phyloP scores from a whole-genome alignment of 2,888 invertebrate species.

The Hartigia nigra region DNA sequence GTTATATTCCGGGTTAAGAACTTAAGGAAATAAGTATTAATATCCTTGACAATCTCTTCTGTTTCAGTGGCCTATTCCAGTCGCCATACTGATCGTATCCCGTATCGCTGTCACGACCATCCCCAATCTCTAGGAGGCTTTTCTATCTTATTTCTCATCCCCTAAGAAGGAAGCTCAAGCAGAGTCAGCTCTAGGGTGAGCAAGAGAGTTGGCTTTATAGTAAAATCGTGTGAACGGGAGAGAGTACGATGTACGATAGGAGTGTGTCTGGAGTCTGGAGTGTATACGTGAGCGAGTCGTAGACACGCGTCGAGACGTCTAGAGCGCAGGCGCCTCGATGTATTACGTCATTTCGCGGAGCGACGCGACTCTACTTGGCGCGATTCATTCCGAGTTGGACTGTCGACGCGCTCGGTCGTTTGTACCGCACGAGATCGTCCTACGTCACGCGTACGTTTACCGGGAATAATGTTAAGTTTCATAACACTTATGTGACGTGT shows the following conservation, averaged over 20 bases:
- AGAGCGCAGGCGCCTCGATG: slow-evolving; percentile 31
- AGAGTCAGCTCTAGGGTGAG: background rate
- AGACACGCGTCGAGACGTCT: slow-evolving; percentile 31
- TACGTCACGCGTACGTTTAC: background rate
- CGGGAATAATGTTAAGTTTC: background rate
- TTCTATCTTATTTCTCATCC: background rate
- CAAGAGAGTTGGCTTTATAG: background rate
- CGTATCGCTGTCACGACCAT: slow-evolving; percentile 7
- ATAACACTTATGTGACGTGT: background rate
- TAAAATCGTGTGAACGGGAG: background rate
- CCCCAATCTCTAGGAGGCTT: slow-evolving; percentile 3
- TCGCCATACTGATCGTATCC: background rate
- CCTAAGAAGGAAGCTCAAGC: background rate
- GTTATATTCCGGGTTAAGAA: background rate
- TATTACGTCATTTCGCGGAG: slow-evolving; percentile 21
- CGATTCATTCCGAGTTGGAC: slow-evolving; percentile 51
- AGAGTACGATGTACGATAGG: background rate
- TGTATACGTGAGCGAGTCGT: background rate
- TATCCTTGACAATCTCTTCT: background rate
- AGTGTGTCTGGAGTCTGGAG: background rate
- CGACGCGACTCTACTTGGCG: slow-evolving; percentile 21
- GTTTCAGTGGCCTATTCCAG: background rate
- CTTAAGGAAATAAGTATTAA: background rate
- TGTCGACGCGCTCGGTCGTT: slow-evolving; percentile 46
- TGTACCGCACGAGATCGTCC: slow-evolving; percentile 6